Percentiles rank a stretch among this genome's conserved stretches.
Conservation (phyloP, 2,888 invertebrate genomes). For the Ctenicera cuprea region DNA sequence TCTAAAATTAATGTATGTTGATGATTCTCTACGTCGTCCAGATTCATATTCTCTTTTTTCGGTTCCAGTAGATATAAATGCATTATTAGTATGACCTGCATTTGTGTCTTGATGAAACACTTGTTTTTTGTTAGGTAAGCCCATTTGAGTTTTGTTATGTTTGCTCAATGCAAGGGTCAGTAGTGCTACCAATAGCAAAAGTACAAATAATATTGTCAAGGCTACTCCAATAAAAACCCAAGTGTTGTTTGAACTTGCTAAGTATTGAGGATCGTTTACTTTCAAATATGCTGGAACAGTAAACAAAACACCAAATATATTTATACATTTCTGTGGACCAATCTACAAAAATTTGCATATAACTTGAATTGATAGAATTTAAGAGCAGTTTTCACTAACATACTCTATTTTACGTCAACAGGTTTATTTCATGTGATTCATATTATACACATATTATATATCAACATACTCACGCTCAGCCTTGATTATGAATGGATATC, state of each 20-base stretch:
- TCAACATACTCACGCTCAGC: constrained; percentile 87
- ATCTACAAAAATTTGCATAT: too few relatives aligned
- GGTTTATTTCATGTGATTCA: too few relatives aligned
- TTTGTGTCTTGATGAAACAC: constrained; percentile 65
- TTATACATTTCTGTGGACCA: too few relatives aligned
- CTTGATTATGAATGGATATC: constrained; percentile 86
- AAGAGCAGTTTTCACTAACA: too few relatives aligned
- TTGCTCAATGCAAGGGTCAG: constrained; percentile 74
- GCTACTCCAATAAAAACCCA: constrained; percentile 82
- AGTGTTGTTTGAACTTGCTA: constrained; percentile 74
- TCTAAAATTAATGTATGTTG: constrained; percentile 69
- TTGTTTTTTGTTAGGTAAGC: constrained; percentile 66
- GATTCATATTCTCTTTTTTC: constrained; percentile 67
- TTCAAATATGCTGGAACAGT: constrained; percentile 79
- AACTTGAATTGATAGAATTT: too few relatives aligned
- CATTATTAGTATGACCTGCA: constrained; percentile 66
- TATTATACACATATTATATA: too few relatives aligned
- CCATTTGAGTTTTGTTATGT: constrained; percentile 68
- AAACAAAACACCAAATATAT: too few relatives aligned
- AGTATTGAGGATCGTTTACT: constrained; percentile 78
- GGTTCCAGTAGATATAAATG: constrained; percentile 68
- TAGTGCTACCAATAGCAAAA: constrained; percentile 76
- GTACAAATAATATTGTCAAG: constrained; percentile 76
- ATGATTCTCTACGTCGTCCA: constrained; percentile 66
- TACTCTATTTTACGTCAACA: too few relatives aligned